A percentile compares a stretch with the other conserved stretches of the same genome.
Evolutionary conservation across 2,113 vertebrate species (phyloP).

Genomic region (Microcebus jonahi): DNA sequence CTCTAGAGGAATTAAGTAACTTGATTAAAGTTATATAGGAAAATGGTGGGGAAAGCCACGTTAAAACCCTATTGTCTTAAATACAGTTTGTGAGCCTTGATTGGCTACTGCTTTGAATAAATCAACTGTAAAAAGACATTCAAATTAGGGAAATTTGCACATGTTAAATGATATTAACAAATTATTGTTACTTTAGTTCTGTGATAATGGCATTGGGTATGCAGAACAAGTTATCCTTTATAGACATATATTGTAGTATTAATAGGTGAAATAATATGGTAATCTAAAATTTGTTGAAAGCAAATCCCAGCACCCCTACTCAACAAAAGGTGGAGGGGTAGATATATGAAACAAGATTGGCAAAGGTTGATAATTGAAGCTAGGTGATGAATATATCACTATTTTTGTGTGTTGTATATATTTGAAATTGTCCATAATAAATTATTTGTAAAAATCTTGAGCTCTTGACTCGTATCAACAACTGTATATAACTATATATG

Average conservation of each 20-base stretch:
- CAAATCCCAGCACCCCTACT: neutral
- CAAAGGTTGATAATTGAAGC: neutral
- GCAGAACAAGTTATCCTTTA: neutral
- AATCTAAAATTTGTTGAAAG: neutral
- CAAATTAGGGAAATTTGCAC: neutral
- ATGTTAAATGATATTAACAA: neutral
- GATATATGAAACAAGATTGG: neutral
- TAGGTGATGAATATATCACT: neutral
- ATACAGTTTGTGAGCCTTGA: neutral
- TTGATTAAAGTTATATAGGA: neutral
- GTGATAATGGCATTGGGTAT: neutral
- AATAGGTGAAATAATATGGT: neutral
- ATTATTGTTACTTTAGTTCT: slow-evolving; percentile 2
- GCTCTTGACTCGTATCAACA: neutral
- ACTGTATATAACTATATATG: neutral
- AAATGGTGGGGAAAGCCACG: neutral
- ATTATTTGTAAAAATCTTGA: neutral
- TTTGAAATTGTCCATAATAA: slow-evolving; percentile 7
- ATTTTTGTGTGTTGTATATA: neutral
- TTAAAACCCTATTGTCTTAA: neutral
- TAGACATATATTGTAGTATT: neutral
- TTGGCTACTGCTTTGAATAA: neutral
- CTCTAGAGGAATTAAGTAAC: neutral
- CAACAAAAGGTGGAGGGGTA: neutral
- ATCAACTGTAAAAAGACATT: neutral